Percentiles rank a stretch among this genome's conserved stretches.
Conservation (phyloP, 2,797 vertebrate species). For the Potorous gilbertii region DNA sequence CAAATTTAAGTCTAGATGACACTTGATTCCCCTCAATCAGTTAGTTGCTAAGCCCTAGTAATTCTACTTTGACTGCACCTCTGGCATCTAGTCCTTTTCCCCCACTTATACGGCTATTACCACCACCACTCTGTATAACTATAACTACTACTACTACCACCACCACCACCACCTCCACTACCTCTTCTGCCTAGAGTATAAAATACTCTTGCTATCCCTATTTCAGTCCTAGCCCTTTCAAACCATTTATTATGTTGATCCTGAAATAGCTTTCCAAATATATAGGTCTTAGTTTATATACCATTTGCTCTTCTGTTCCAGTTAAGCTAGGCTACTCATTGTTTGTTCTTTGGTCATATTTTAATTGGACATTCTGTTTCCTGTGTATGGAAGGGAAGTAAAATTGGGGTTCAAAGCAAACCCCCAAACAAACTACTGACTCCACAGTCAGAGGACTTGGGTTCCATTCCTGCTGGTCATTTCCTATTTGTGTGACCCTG, state of each 20-base stretch:
- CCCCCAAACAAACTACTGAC: not conserved
- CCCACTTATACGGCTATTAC: not conserved
- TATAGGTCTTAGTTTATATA: not conserved
- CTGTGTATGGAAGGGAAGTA: not conserved
- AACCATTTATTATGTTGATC: not conserved
- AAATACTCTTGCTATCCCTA: not conserved
- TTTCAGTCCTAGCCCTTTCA: not conserved
- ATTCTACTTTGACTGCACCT: not conserved
- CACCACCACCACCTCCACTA: not conserved
- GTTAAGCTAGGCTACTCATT: not conserved
- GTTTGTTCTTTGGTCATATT: not conserved
- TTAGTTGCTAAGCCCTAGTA: not conserved
- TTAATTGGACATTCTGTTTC: not conserved
- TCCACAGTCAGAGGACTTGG: not conserved
- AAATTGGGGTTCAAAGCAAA: not conserved
- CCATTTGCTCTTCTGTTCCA: not conserved
- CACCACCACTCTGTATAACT: not conserved
- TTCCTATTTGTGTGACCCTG: not conserved
- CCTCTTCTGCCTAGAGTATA: not conserved
- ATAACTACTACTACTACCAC: not conserved
- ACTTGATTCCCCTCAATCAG: not conserved
- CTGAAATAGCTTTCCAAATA: not conserved
- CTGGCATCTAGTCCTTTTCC: not conserved
- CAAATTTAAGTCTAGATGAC: not conserved
- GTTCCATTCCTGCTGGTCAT: not conserved